A percentile compares a stretch with the other conserved stretches of the same genome.
These are phyloP conservation scores for Pachymerium ferrugineum DNA, from an alignment of 2,888 invertebrate species.

Conservation along the genomic window DNA sequence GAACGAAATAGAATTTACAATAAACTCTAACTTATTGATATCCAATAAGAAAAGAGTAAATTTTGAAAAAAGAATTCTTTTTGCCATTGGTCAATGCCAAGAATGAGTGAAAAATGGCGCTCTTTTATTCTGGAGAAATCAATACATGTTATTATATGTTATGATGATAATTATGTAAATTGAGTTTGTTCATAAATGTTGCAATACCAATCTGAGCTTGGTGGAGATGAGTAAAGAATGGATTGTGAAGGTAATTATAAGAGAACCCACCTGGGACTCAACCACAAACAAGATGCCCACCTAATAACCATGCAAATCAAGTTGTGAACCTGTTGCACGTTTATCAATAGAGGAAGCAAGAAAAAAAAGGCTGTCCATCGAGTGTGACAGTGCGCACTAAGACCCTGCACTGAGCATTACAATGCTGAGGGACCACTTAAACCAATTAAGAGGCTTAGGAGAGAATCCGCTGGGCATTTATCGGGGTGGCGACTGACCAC, in stretches of 20 bases:
- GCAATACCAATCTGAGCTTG: constrained; percentile 30
- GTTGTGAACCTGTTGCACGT: not conserved
- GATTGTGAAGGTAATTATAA: constrained; percentile 30
- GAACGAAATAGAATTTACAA: constrained; percentile 17
- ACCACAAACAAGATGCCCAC: constrained; percentile 20
- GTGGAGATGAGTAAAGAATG: constrained; percentile 28
- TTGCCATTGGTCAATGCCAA: constrained; percentile 18
- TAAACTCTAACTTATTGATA: constrained; percentile 18
- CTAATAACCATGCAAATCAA: constrained; percentile 33
- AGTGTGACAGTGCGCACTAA: constrained; percentile 11
- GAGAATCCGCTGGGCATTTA: constrained; percentile 16
- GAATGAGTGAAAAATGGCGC: constrained; percentile 11
- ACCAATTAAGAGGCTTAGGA: constrained; percentile 33
- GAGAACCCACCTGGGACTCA: constrained; percentile 29
- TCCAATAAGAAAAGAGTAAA: constrained; percentile 11
- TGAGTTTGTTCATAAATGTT: constrained; percentile 28
- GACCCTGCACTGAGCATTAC: constrained; percentile 2
- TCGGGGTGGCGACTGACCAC: constrained; percentile 21
- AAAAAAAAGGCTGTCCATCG: constrained; percentile 17
- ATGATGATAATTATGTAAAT: no score
- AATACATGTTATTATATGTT: no score
- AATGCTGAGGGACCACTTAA: constrained; percentile 30
- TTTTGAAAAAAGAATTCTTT: not conserved
- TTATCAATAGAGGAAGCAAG: not conserved
- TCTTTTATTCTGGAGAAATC: not conserved